Percentiles rank a stretch among this genome's conserved stretches.
phyloP scores from a whole-genome alignment of 1,140 invertebrate species.

The Euglossa dilemma region DNA sequence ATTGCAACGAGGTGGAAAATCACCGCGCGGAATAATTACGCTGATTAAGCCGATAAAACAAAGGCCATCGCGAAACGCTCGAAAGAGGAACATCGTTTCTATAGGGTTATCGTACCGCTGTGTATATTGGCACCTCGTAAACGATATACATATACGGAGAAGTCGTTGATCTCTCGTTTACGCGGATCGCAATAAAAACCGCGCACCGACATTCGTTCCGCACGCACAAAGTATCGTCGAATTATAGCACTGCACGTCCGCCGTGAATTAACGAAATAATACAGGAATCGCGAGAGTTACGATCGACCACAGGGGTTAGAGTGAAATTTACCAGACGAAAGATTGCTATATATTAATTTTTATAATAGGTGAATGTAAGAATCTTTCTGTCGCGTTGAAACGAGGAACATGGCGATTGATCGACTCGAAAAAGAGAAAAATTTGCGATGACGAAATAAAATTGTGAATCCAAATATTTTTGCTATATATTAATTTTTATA shows the following conservation, averaged over 20 bases:
- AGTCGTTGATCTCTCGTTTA: constrained; percentile 21
- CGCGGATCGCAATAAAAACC: constrained; percentile 9
- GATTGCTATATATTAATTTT: too few relatives aligned
- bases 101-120: constrained; percentile 6
- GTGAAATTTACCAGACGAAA: too few relatives aligned
- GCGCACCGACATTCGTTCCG: neutral
- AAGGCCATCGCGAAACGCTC: neutral
- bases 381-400: too few relatives aligned
- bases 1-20: neutral
- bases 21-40: constrained; percentile 17
- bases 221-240: neutral
- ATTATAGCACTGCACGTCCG: neutral
- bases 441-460: too few relatives aligned
- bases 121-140: constrained; percentile 23
- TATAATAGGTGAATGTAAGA: too few relatives aligned
- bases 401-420: too few relatives aligned
- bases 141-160: neutral
- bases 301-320: too few relatives aligned
- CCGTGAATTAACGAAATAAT: neutral
- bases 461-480: too few relatives aligned
- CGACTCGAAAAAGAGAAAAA: too few relatives aligned
- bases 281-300: too few relatives aligned
- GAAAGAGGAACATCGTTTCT: constrained; percentile 5
- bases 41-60: constrained; percentile 11
- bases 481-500: too few relatives aligned